These are phyloP conservation scores for Acropternis orthonyx DNA, from an alignment of 2,797 vertebrate species.

Conservation along the genomic window DNA sequence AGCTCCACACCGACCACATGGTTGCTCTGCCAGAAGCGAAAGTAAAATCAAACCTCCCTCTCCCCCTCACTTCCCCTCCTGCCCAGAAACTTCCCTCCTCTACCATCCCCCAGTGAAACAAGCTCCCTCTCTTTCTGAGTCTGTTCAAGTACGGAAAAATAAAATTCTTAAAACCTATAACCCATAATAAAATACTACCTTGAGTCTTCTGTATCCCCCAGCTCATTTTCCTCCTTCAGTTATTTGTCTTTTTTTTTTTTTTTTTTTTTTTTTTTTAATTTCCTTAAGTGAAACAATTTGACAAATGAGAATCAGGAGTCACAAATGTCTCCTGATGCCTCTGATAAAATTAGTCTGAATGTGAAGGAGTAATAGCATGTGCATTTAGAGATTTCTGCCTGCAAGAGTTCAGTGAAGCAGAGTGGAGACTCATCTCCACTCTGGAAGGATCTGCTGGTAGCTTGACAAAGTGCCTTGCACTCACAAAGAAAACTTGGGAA, in stretches of 20 bases:
- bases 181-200: too few species aligned
- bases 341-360: neutral
- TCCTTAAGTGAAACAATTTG: neutral
- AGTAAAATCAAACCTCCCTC: too few species aligned
- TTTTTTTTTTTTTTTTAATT: neutral
- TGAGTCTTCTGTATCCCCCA: accelerated
- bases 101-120: too few species aligned
- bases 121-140: too few species aligned
- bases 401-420: neutral
- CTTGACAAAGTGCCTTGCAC: neutral
- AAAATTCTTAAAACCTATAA: too few species aligned
- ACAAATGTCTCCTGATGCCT: neutral
- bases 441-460: neutral
- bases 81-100: too few species aligned
- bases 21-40: too few species aligned
- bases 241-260: neutral
- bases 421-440: neutral
- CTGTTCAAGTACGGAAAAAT: too few species aligned
- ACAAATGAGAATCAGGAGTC: neutral
- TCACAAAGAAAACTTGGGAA: neutral
- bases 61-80: too few species aligned
- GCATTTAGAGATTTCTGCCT: neutral
- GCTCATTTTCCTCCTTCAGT: neutral
- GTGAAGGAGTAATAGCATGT: neutral
- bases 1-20: too few species aligned